Evolutionary conservation across 2,797 vertebrate species (phyloP).

Genomic region (Manis crassicaudata): DNA sequence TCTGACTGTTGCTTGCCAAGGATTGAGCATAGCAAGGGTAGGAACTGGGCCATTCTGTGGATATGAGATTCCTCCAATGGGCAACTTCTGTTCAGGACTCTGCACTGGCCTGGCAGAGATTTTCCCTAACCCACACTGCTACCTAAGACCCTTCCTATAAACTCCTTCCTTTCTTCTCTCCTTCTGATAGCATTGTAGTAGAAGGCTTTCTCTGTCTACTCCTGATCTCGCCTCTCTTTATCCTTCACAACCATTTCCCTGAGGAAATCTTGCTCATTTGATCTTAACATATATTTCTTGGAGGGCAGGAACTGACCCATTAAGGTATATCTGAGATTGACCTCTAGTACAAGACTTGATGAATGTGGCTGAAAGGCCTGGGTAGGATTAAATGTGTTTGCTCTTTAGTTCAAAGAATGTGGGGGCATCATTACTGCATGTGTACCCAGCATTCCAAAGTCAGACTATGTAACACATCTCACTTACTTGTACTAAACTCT

Average conservation of each 20-base stretch:
- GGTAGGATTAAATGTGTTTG: neutral
- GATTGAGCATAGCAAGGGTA: neutral
- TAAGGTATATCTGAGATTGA: neutral
- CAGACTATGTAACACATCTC: neutral
- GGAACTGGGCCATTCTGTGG: neutral
- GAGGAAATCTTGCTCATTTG: neutral
- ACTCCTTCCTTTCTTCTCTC: neutral
- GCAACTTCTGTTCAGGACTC: neutral
- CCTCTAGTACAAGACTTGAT: neutral
- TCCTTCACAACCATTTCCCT: neutral
- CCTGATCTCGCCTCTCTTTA: neutral
- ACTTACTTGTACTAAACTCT: neutral
- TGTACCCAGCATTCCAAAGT: neutral
- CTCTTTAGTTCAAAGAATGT: neutral
- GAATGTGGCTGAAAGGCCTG: neutral
- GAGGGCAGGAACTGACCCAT: neutral
- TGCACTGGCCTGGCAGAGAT: neutral
- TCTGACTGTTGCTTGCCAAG: neutral
- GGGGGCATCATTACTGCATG: neutral
- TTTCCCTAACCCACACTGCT: neutral
- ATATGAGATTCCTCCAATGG: neutral
- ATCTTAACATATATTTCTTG: neutral
- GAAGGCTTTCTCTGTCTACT: neutral
- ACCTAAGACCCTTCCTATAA: neutral
- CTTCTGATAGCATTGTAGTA: neutral